A percentile compares a stretch with the other conserved stretches of the same genome.
Evolutionary conservation across 2,797 vertebrate genomes (phyloP).

Genomic region (Molothrus ater): DNA sequence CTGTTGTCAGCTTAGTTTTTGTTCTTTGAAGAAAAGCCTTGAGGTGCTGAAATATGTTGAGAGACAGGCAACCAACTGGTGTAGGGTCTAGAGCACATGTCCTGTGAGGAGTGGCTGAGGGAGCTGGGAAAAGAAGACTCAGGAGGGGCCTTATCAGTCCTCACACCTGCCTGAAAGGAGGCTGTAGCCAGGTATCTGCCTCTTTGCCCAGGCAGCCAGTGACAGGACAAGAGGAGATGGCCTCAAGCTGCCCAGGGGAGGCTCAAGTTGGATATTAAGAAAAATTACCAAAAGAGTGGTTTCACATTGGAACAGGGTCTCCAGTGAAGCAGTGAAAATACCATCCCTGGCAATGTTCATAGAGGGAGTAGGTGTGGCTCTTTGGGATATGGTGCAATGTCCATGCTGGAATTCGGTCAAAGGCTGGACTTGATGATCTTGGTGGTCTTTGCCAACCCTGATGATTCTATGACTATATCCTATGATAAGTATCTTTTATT

Average conservation of each 20-base stretch:
- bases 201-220: not conserved
- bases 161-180: not conserved
- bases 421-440: not conserved
- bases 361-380: not conserved
- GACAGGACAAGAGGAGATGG: not conserved
- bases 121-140: not conserved
- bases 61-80: not conserved
- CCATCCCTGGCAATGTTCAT: not conserved
- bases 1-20: not conserved
- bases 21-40: not conserved
- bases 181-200: not conserved
- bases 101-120: not conserved
- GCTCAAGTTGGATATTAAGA: not conserved
- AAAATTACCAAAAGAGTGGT: not conserved
- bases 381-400: not conserved
- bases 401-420: fast-evolving
- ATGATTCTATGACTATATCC: not conserved
- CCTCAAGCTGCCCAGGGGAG: not conserved
- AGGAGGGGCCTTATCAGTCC: not conserved
- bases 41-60: not conserved
- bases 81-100: not conserved
- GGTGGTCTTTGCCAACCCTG: not conserved
- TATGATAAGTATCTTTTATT: not conserved
- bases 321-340: not conserved
- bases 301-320: not conserved